Evolutionary conservation across 2,888 invertebrate genomes (phyloP), one percentile per base, ranked within the genome.

Genomic region (Rhagophthalmus giganteus): DNA sequence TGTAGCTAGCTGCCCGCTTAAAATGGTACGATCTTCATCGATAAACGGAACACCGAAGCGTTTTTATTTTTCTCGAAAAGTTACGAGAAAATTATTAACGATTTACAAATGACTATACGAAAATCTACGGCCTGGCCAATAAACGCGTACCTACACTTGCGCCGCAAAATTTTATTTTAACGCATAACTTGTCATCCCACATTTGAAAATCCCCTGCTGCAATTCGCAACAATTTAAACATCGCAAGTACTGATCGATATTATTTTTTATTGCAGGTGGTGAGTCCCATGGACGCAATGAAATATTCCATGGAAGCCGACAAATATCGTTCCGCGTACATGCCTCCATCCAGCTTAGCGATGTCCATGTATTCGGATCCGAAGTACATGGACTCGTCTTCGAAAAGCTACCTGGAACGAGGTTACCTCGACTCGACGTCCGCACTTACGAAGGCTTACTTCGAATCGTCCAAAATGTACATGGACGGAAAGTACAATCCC

Each of bases 241-340:
- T n/a, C n/a, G n/a, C n/a, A n/a, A n/a, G n/a, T n/a, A n/a, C n/a
- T n/a, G n/a, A n/a, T n/a, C n/a, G n/a, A n/a, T n/a, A n/a, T n/a
- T n/a, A n/a, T n/a, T n/a, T 35, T 33, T 70, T 76, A 72, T 81
- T 80, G 1, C 81, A 87, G 87, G 84, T 87, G 53, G 85, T 84
- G 4, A 83, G 84, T 37, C 81, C 87, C 55, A 87, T 88, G 86
- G 88, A 88, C 67, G 82, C 83, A 9, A 87, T 87, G 85, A 87
- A 87, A 67, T 87, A 88, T 70, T 85, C 87, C 6, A 82, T 87
- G 76, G 87, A 87, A 60, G 85, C 86, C 0, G 88, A 88, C 63
- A 88, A 88, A 64, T 88, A 88, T 72, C 79, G 88, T 41, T 83
- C 84, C 12, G 78, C 82, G 0, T 88, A 87, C 75, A 84, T 81